phyloP scores from a whole-genome alignment of 2,888 invertebrate genomes.

The Azorinus chamasolen region DNA sequence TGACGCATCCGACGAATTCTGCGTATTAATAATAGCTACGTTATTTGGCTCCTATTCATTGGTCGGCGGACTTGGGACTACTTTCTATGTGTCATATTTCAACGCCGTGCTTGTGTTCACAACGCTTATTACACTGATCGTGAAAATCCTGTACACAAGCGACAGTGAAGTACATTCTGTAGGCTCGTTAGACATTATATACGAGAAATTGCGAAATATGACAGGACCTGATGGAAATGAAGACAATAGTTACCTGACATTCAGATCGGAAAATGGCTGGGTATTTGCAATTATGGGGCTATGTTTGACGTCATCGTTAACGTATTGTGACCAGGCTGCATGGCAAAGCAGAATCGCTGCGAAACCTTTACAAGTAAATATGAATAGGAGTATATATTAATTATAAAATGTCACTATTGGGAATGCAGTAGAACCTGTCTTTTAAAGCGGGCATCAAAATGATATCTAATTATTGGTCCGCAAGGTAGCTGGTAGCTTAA shows the following conservation, averaged over 20 bases:
- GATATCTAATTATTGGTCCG: too few species aligned
- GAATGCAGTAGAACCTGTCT: too few species aligned
- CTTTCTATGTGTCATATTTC: slow-evolving; percentile 83
- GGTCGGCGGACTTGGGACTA: slow-evolving; percentile 79
- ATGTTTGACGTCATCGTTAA: slow-evolving; percentile 70
- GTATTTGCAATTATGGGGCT: slow-evolving; percentile 71
- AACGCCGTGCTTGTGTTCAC: slow-evolving; percentile 74
- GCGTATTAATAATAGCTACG: slow-evolving; percentile 76
- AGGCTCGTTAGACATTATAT: slow-evolving; percentile 65
- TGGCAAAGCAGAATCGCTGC: slow-evolving; percentile 84
- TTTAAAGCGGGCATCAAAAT: too few species aligned
- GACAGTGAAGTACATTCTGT: slow-evolving; percentile 28
- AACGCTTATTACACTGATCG: slow-evolving; percentile 66
- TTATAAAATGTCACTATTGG: too few species aligned
- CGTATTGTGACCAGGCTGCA: slow-evolving; percentile 78
- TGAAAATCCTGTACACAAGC: slow-evolving; percentile 63
- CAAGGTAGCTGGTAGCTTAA: too few species aligned
- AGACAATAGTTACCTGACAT: slow-evolving; percentile 70
- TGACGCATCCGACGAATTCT: slow-evolving; percentile 75
- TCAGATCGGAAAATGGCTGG: slow-evolving; percentile 70
- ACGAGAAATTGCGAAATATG: slow-evolving; percentile 61
- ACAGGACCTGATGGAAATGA: slow-evolving; percentile 67
- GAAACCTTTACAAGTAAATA: slow-evolving; percentile 82
- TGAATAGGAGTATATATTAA: too few species aligned
- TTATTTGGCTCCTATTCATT: slow-evolving; percentile 78